Evolutionary conservation across 2,797 vertebrate species (phyloP), one percentile per base, ranked within the genome.

Genomic region (Apogon talboti): DNA sequence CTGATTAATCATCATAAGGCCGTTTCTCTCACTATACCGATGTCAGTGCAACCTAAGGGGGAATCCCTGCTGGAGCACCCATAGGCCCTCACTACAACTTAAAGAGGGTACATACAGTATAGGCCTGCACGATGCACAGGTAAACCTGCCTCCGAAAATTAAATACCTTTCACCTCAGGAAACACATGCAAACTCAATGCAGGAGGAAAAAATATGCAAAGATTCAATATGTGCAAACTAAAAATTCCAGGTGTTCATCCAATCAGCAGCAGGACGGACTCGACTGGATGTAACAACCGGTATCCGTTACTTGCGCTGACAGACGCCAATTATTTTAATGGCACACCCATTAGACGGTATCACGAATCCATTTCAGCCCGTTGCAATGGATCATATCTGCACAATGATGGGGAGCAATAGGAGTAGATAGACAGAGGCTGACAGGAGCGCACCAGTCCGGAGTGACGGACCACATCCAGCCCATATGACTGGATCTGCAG

Each of bases 1-100:
- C 85, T 73, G 91, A 95, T 95, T 92, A 94, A 95, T 95, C 94
- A 92, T 80, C 76, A 51, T 11, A 48, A 38, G 56, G 54, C 76
- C 35, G 65, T 63, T 76, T 70, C 47, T n/a, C 68, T 77, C 77
- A 44, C 69, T 63, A n/a, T 6, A 45, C 56, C 51, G 63, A 61
- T 61, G 78, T 58, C 74, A 40, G 69, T 19, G 37, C 63, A 70
- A 84, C 86, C 76, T 87, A 78, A 41, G 73, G 78, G 87, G 83
- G 87, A 82, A 87, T 87, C 86, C 89, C 90, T 78, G 71, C 68
- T 56, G 80, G 79, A 71, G 76, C 75, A 18, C 57, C 70, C 70
- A 63, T 1, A 78, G 81, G 80, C 73, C 78, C 52, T 6, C 62
- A 21, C 30, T 14, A 11, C 1, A 71, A 75, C 78, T 74, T 73